Evolutionary conservation across 2,113 vertebrate genomes (phyloP).

Genomic region (Tetrao urogallus): DNA sequence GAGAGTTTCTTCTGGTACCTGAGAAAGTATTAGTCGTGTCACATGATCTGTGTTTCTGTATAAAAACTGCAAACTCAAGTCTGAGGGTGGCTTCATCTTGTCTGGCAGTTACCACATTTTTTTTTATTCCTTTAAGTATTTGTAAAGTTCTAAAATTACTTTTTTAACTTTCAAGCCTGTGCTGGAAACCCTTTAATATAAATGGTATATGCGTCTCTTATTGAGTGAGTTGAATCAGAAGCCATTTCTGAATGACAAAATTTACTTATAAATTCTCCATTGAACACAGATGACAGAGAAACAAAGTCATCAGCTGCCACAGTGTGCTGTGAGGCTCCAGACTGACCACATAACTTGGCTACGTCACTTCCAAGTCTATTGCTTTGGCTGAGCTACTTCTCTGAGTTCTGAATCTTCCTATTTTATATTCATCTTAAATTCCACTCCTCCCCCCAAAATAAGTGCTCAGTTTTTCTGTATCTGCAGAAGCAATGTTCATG

Average conservation of each 20-base stretch:
- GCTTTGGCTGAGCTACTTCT: background rate
- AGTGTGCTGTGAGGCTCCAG: background rate
- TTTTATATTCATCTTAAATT: fast-evolving
- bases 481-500: fast-evolving
- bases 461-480: background rate
- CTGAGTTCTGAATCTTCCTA: background rate
- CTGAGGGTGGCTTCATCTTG: background rate
- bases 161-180: background rate
- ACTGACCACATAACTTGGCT: background rate
- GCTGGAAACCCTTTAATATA: background rate
- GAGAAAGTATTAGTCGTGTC: background rate
- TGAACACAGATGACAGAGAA: fast-evolving
- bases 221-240: background rate
- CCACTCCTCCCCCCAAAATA: background rate
- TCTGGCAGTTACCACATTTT: background rate
- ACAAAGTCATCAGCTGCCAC: fast-evolving
- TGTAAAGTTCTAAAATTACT: background rate
- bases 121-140: background rate
- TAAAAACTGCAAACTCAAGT: background rate
- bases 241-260: background rate
- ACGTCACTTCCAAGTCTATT: background rate
- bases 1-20: background rate
- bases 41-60: background rate
- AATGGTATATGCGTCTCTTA: background rate
- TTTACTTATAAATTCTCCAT: background rate